Evolutionary conservation across 2,888 invertebrate species (phyloP), one percentile per base, ranked within the genome.

Genomic region (Flexamia atlantica): DNA sequence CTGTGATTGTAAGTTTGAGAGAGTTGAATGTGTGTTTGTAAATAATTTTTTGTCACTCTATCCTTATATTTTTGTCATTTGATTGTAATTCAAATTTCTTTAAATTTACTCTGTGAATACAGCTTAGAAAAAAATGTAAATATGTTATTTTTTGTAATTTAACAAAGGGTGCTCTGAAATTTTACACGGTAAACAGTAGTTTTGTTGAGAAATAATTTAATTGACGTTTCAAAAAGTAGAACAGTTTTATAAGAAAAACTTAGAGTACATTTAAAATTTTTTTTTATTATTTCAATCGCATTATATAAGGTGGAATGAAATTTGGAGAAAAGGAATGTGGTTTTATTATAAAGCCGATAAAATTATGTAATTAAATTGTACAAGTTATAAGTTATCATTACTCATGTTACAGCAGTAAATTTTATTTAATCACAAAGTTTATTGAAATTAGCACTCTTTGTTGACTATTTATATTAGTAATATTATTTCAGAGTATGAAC

Each of bases 81-180:
- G 5, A 46, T 46, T 72, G 5, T n/a, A 70, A 40, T 36, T 20
- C 17, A 76, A 20, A 50, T 28, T 50, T 46, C 28, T 28, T 42
- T 9, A 46, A 23, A 76, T 70, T 70, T 36, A 40, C 70, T 23
- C 36, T 76, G 76, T 76, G 46, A 50, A 76, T 76, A 46, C 50
- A 40, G 76, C 40, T 76, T 76, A 50, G 76, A 46, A 76, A 76
- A n/a, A 76, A 20, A 1, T 76, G 76, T 76, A 76, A 76, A 76
- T 76, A 76, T 10, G 23, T 72, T 72, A 30, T 30, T 32, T 64
- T 64, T 28, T 64, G 64, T 64, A 64, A 64, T 28, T 28, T 28
- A 64, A 32, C 79, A 79, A 79, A 79, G 79, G 79, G 79, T 79
- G 79, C 79, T 79, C 36, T 57, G 25, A 79, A 79, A 20, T 23